Evolutionary conservation across 2,113 vertebrate genomes (phyloP), one percentile per base, ranked within the genome.

Genomic region (Marmota monax): DNA sequence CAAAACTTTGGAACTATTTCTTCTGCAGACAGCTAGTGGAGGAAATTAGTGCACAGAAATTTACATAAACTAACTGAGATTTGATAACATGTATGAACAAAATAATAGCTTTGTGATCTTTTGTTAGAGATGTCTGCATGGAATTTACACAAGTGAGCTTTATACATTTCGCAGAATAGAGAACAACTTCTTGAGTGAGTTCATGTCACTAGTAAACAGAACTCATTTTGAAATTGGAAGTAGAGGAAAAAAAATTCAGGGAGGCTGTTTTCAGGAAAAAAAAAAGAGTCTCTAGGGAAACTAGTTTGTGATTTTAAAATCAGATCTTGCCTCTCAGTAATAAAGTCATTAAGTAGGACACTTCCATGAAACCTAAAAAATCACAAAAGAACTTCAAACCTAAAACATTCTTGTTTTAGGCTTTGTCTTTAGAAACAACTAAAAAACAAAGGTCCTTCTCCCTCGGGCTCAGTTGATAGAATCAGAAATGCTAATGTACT

Each of bases 401-500:
- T 53, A 22, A 51, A 27, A 39, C 77, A 82, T 79, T 76, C 34
- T 72, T 63, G 51, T 87, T 58, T 94, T 2, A 18, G 65, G 48
- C 58, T 92, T 80, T 93, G 85, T 96, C 69, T 90, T 96, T 69
- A 88, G 65, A 86, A 93, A 61, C 23, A 95, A 42, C 53, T 69
- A 70, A 77, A 70, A 84, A 67, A 85, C n/a, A 29, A 72, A 25
- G 70, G 13, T 27, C 85, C 51, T 94, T 58, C 70, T 94, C 96
- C 84, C 70, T 92, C 73, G 86, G 93, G 93, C 32, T 94, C 45
- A 17, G 78, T 42, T 76, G 86, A 87, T 95, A 84, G 37, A 74
- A 89, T 84, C 85, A 39, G 79, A 78, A 87, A 92, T 63, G 84
- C 37, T 69, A 77, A 61, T 82, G 67, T 12, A 17, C 53, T 80